Percentiles rank a stretch among this genome's conserved stretches.
These are phyloP conservation scores for Suncus etruscus DNA, from an alignment of 2,113 vertebrate species.

Conservation along the genomic window DNA sequence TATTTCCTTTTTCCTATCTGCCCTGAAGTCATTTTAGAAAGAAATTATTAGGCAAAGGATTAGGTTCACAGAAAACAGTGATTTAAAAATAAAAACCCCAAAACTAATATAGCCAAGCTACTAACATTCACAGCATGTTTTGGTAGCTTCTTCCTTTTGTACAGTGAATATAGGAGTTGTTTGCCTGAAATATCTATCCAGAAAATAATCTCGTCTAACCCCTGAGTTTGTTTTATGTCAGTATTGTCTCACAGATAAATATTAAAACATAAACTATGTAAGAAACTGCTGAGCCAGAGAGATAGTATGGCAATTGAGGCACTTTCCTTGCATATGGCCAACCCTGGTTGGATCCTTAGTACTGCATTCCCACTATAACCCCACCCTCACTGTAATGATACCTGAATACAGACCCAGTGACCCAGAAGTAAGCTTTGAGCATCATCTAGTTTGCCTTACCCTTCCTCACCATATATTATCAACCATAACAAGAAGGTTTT, in stretches of 20 bases:
- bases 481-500: not conserved
- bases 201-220: not conserved
- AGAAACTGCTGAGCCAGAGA: not conserved
- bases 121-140: slow-evolving; percentile 36
- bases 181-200: slow-evolving; percentile 10
- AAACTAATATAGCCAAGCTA: not conserved
- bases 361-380: too few species aligned
- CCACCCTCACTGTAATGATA: too few species aligned
- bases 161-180: not conserved
- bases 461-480: too few species aligned
- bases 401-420: too few species aligned
- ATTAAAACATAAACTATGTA: not conserved
- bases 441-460: too few species aligned
- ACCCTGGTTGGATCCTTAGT: too few species aligned
- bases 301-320: not conserved
- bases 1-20: slow-evolving; percentile 62
- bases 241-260: not conserved
- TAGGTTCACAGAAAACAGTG: slow-evolving; percentile 37
- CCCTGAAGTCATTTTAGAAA: slow-evolving; percentile 63
- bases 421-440: too few species aligned
- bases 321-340: too few species aligned
- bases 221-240: not conserved
- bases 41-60: slow-evolving; percentile 52
- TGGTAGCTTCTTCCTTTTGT: slow-evolving; percentile 11
- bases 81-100: slow-evolving; percentile 6